Base-by-base conservation (phyloP, 2,888 invertebrate genomes). In the Linnaemya vulpina region DNA sequence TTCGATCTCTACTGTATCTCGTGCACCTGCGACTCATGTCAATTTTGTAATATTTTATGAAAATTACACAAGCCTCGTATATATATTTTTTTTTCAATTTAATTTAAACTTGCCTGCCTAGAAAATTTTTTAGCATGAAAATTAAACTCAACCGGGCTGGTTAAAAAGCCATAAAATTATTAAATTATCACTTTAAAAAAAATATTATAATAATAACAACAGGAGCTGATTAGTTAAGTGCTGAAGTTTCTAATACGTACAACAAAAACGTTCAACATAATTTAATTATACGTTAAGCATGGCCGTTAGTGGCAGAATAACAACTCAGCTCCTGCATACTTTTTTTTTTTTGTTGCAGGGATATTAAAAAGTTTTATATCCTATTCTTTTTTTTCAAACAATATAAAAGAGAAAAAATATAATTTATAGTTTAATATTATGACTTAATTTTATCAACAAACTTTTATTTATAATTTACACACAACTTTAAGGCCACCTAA, bases 81-180 rank as follows among this genome's bases (percentile, higher is more conserved):
- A n/a, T 13, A 25, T 51, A 62, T 62, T 30, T 4, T 22, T 20
- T 22, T 38, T 70, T 35, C 20, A 25, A 30, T 68, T 81, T 75
- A 63, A 22, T n/a, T n/a, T n/a, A n/a, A n/a, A 63, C 20, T n/a
- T n/a, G n/a, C n/a, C 46, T 76, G n/a, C n/a, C 0, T 55, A n/a
- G 22, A 25, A 0, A 9, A 2, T 25, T 40, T 46, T 38, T 7
- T 43, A 20, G 7, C 22, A 73, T n/a, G 9, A 67, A 78, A 67
- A 53, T 22, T 1, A 20, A 58, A 78, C 73, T 78, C 62, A 68
- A 38, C 49, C 25, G 10, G 62, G 53, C 73, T 71, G 40, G 63
- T 65, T 74, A 35, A 73, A 82, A 77, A 73, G 67, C 73, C 83
- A 73, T 83, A 73, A 73, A 77, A 83, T 83, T 77, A 62, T 73